Conservation (phyloP, 1,140 invertebrate species). For the Papilio xuthus region DNA sequence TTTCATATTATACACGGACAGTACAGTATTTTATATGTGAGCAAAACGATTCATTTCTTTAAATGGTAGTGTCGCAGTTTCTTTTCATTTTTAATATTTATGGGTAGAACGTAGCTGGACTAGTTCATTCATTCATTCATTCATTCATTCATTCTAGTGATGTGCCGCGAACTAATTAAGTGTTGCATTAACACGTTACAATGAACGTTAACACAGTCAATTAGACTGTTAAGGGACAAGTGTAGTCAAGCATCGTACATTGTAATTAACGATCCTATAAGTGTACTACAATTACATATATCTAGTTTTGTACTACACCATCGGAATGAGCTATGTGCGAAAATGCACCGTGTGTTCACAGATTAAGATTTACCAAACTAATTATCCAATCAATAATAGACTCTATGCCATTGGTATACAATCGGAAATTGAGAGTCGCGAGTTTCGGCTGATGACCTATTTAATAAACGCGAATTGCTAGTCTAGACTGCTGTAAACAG, state of each 20-base stretch:
- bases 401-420: neutral
- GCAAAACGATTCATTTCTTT: conserved; percentile 3
- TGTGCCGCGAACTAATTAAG: conserved; percentile 46
- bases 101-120: neutral
- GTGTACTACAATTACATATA: conserved; percentile 45
- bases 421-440: neutral
- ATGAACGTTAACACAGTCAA: conserved; percentile 46
- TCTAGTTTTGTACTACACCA: conserved; percentile 30
- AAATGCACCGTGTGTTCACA: conserved; percentile 19
- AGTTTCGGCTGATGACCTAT: neutral
- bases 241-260: conserved; percentile 37
- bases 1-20: neutral
- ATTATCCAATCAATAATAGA: neutral
- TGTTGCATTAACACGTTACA: conserved; percentile 46
- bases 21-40: neutral
- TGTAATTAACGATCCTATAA: conserved; percentile 47
- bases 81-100: conserved; percentile 22
- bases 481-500: neutral
- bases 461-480: neutral
- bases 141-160: conserved; percentile 51
- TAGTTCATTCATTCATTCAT: conserved; percentile 40
- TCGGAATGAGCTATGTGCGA: conserved; percentile 33
- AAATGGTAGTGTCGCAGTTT: neutral
- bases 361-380: conserved; percentile 12
- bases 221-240: conserved; percentile 46